These are phyloP conservation scores for Heliothis virescens DNA, from an alignment of 1,140 invertebrate species.

Conservation along the genomic window DNA sequence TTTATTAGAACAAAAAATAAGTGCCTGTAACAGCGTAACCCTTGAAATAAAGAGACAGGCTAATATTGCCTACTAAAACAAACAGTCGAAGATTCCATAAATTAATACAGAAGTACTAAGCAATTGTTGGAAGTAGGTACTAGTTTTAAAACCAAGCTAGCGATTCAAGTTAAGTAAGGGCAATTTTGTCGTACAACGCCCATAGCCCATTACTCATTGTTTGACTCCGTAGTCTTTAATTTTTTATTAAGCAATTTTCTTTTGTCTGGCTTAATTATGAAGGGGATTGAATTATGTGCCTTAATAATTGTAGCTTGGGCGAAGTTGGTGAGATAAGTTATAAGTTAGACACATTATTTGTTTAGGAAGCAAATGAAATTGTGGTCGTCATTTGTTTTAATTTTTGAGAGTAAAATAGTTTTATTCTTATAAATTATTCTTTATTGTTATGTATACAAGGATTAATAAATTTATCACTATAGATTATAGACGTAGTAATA, in stretches of 20 bases:
- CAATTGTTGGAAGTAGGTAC: neutral
- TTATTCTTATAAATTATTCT: too few species aligned
- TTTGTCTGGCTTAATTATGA: slow-evolving; percentile 31
- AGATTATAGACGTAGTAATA: too few species aligned
- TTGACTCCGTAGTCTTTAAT: slow-evolving; percentile 27
- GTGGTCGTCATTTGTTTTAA: neutral
- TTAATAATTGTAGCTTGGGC: slow-evolving; percentile 1
- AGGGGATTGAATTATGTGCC: slow-evolving; percentile 6
- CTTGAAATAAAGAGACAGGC: too few species aligned
- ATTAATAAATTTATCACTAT: too few species aligned
- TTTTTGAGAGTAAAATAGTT: too few species aligned
- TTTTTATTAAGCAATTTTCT: slow-evolving; percentile 41
- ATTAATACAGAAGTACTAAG: neutral
- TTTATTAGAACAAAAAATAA: too few species aligned
- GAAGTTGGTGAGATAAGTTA: neutral
- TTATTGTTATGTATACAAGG: too few species aligned
- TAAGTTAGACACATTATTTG: neutral
- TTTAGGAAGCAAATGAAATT: neutral
- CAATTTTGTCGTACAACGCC: slow-evolving; percentile 8
- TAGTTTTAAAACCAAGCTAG: neutral
- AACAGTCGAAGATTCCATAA: neutral
- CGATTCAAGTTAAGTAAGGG: neutral
- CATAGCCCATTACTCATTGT: slow-evolving; percentile 26
- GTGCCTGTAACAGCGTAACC: too few species aligned
- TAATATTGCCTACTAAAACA: too few species aligned